Percentiles rank a stretch among this genome's conserved stretches.
Evolutionary conservation across 1,140 invertebrate species (phyloP).

Genomic region (Brachionus sp.): DNA sequence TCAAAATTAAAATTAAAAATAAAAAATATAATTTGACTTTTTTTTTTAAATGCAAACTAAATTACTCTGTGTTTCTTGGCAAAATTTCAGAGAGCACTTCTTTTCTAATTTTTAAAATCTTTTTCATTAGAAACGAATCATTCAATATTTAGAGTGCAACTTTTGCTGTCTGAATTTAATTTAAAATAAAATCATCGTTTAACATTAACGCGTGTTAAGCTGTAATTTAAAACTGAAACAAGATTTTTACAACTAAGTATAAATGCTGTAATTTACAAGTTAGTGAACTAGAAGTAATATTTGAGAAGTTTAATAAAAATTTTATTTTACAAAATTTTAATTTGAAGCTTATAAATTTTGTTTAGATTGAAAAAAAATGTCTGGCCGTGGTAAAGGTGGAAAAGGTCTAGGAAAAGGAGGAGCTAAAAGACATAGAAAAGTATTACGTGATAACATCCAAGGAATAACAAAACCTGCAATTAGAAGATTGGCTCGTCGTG

Average conservation of each 20-base stretch:
- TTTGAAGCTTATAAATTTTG: neutral
- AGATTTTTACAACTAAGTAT: neutral
- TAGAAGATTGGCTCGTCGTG: conserved; percentile 68
- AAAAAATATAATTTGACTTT: too few species aligned
- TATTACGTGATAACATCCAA: conserved; percentile 71
- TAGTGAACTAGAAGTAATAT: neutral
- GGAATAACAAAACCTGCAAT: conserved; percentile 70
- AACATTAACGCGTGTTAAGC: neutral
- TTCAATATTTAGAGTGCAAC: too few species aligned
- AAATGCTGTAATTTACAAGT: neutral
- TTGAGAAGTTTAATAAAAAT: neutral
- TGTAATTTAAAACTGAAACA: neutral
- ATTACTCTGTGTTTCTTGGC: too few species aligned
- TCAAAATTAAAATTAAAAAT: too few species aligned
- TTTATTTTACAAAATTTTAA: neutral
- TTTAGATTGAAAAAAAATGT: conserved; percentile 48
- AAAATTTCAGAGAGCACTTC: too few species aligned
- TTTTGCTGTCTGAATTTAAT: neutral
- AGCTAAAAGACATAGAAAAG: conserved; percentile 55
- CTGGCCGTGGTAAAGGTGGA: conserved; percentile 55
- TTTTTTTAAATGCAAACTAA: too few species aligned
- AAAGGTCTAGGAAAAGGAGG: conserved; percentile 56
- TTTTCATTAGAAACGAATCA: too few species aligned
- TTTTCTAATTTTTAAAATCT: too few species aligned
- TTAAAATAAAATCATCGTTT: neutral